Evolutionary conservation across 2,888 invertebrate species (phyloP).

Genomic region (Bombylius discolor): DNA sequence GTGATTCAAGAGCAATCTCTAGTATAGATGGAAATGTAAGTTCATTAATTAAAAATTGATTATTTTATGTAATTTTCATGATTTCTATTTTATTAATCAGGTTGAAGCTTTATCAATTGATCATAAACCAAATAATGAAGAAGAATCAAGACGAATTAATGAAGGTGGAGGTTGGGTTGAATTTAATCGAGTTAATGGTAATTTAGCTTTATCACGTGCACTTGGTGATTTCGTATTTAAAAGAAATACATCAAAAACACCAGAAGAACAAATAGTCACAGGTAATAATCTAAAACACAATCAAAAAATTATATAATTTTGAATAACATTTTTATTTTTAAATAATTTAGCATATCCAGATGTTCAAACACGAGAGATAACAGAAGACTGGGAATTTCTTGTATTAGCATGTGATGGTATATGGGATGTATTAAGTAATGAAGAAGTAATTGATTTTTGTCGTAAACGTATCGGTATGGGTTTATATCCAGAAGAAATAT

Average conservation of each 20-base stretch:
- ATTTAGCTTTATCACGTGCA: constrained; percentile 88
- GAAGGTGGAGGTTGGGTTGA: constrained; percentile 97
- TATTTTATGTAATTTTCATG: background rate
- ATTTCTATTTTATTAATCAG: constrained; percentile 19
- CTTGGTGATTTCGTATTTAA: constrained; percentile 97
- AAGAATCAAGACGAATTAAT: constrained; percentile 74
- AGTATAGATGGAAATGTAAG: constrained; percentile 62
- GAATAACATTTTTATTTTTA: background rate
- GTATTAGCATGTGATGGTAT: constrained; percentile 97
- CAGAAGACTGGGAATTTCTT: constrained; percentile 90
- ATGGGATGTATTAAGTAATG: constrained; percentile 95
- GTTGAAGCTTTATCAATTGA: constrained; percentile 70
- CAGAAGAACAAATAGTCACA: constrained; percentile 95
- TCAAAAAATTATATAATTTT: background rate
- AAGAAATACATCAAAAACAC: constrained; percentile 66
- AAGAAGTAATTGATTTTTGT: constrained; percentile 86
- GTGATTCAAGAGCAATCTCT: constrained; percentile 91
- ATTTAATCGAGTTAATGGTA: constrained; percentile 95
- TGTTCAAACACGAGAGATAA: constrained; percentile 66
- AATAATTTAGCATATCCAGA: constrained; percentile 75
- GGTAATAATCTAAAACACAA: constrained; percentile 41
- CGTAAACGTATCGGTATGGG: constrained; percentile 66
- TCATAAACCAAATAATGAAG: constrained; percentile 88
- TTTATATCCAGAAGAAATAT: constrained; percentile 85
- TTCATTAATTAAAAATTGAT: too few relatives aligned